phyloP scores from a whole-genome alignment of 2,113 vertebrate species.

The Vidua macroura region DNA sequence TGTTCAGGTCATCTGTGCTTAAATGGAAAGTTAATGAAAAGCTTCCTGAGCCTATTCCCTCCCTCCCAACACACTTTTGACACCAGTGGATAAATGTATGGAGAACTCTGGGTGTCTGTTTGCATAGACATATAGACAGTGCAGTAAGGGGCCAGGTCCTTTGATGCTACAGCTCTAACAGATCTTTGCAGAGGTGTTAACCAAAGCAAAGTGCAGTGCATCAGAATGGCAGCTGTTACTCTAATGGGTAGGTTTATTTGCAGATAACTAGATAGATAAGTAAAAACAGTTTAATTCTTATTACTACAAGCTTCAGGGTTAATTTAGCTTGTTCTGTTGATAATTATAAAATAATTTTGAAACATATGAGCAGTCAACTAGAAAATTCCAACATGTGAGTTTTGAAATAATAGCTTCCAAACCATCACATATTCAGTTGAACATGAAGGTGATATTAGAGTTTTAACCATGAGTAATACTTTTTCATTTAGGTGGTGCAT shows the following conservation, averaged over 20 bases:
- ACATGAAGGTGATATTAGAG: neutral
- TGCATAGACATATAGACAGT: neutral
- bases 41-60: neutral
- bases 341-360: constrained; percentile 22
- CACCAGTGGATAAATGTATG: neutral
- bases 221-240: neutral
- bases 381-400: constrained; percentile 19
- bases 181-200: neutral
- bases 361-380: neutral
- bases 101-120: neutral
- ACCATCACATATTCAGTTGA: neutral
- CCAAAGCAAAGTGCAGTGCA: neutral
- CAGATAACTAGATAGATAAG: neutral
- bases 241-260: neutral
- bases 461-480: neutral
- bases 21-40: neutral
- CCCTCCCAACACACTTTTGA: neutral
- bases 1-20: neutral
- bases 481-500: neutral
- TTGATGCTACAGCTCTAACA: neutral
- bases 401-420: constrained; percentile 15
- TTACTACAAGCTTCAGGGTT: constrained; percentile 12
- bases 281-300: constrained; percentile 3
- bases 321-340: constrained; percentile 13
- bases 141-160: neutral